Conservation (phyloP, 2,888 invertebrate genomes). For the Cotesia congregata region DNA sequence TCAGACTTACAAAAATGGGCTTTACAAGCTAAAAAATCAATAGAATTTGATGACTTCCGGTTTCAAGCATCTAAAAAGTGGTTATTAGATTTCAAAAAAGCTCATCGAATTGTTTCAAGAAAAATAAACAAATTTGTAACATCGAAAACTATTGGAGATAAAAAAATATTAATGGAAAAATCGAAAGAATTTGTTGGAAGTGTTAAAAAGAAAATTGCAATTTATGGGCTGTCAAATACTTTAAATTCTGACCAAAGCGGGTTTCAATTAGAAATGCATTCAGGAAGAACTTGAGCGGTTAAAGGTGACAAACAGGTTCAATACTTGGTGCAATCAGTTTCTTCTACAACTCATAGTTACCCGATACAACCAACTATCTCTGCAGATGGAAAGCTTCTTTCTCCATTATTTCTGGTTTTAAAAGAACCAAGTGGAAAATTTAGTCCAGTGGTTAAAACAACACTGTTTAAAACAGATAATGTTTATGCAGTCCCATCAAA, state of each 20-base stretch:
- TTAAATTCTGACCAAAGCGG: constrained; percentile 39
- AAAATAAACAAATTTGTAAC: neutral
- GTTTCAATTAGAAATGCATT: constrained; percentile 40
- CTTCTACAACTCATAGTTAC: constrained; percentile 40
- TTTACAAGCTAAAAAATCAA: neutral
- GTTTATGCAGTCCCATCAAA: too few species aligned
- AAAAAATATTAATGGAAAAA: neutral
- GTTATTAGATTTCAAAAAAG: neutral
- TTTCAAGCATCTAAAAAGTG: neutral
- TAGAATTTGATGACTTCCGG: neutral
- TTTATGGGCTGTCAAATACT: constrained; percentile 13
- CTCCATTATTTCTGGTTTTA: constrained; percentile 29
- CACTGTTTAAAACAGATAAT: neutral
- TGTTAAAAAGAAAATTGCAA: neutral
- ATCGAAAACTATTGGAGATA: neutral
- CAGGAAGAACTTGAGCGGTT: constrained; percentile 38
- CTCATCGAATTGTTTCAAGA: constrained; percentile 1
- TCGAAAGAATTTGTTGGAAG: constrained; percentile 20
- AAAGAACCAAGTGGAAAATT: constrained; percentile 32
- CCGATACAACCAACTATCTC: constrained; percentile 39
- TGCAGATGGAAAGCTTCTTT: constrained; percentile 37
- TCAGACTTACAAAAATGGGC: neutral
- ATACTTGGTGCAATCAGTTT: constrained; percentile 43
- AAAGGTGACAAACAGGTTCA: constrained; percentile 39
- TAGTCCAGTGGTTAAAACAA: neutral